These are phyloP conservation scores for Drosophila persimilis DNA, from an alignment of 1,140 invertebrate genomes.

Conservation along the genomic window DNA sequence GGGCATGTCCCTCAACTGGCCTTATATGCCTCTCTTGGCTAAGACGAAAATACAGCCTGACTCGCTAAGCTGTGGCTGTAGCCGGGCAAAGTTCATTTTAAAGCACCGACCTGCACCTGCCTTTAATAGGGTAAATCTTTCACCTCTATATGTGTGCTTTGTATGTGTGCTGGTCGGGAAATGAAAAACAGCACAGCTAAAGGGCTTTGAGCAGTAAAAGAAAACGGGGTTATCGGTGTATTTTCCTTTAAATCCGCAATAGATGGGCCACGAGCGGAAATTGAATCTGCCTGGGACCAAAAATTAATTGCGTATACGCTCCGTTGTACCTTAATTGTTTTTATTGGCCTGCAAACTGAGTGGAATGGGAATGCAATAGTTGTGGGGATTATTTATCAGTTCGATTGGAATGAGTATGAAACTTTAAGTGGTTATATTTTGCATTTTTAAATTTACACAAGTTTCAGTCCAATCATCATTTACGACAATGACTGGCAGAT, in stretches of 20 bases:
- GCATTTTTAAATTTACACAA: too few species aligned
- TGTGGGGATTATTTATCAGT: neutral
- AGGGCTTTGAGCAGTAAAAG: slow-evolving; percentile 29
- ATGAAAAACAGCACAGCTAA: slow-evolving; percentile 38
- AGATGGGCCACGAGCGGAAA: slow-evolving; percentile 37
- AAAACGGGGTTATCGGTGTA: slow-evolving; percentile 15
- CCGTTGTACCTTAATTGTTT: slow-evolving; percentile 29
- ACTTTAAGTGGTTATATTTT: too few species aligned
- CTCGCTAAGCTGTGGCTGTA: slow-evolving; percentile 41
- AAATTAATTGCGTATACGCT: slow-evolving; percentile 39
- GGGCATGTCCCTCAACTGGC: neutral
- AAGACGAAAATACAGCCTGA: slow-evolving; percentile 17
- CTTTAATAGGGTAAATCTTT: slow-evolving; percentile 36
- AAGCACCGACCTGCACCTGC: slow-evolving; percentile 43
- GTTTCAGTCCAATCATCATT: too few species aligned
- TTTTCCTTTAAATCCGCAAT: slow-evolving; percentile 40
- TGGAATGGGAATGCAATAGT: slow-evolving; percentile 4
- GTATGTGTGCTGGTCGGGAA: slow-evolving; percentile 27
- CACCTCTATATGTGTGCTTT: slow-evolving; percentile 13
- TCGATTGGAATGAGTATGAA: too few species aligned
- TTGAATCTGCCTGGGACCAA: slow-evolving; percentile 32
- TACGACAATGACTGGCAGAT: neutral
- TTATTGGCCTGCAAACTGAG: slow-evolving; percentile 18
- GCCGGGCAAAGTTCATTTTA: slow-evolving; percentile 46
- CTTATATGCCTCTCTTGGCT: slow-evolving; percentile 16